Evolutionary conservation across 1,140 invertebrate species (phyloP), one percentile per base, ranked within the genome.

Genomic region (Procambarus virginalis): DNA sequence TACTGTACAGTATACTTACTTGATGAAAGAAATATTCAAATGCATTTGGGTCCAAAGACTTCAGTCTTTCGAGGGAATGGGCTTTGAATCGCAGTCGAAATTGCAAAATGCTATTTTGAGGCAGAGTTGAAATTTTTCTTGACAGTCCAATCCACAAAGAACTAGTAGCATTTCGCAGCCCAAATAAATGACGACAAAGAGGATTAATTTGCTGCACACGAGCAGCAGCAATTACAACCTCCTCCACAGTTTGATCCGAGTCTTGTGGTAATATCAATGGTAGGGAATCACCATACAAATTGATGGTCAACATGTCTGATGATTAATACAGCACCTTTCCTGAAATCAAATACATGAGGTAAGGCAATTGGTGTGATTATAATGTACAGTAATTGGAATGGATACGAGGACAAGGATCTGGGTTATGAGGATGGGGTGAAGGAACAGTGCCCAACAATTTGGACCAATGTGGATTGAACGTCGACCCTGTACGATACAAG

Each of bases 1-100:
- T 34, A 34, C 34, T 34, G 34, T 34, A 34, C 34, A 34, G 34
- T 9, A 77, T 20, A 78, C 81, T 68, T 55, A 89, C 88, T 75
- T 89, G 88, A 73, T 89, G 60, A 49, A 84, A 89, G 22, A 84
- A 60, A 84, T 89, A 89, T 20, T 89, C 80, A 84, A 89, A 89
- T n/a, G 88, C 88, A 51, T 6, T 77, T 12, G 49, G 68, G 45
- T 89, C 88, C 45, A 89, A 46, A 34, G 49, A n/a, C 81, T 84
- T 89, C 22, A 89, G 73, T 45, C 81, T 34, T 2, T 89, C 22
- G 8, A 84, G 60, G 22, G 88, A 79, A 48, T 46, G 51, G 0
- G 88, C 58, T 68, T 64, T 83, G 76, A 89, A 89, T 2, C 88
- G 88, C 1, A 89, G 45, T 34, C 88, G 81, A 46, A 89, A 89